phyloP scores from a whole-genome alignment of 2,888 invertebrate genomes.

The Erynnis tages region DNA sequence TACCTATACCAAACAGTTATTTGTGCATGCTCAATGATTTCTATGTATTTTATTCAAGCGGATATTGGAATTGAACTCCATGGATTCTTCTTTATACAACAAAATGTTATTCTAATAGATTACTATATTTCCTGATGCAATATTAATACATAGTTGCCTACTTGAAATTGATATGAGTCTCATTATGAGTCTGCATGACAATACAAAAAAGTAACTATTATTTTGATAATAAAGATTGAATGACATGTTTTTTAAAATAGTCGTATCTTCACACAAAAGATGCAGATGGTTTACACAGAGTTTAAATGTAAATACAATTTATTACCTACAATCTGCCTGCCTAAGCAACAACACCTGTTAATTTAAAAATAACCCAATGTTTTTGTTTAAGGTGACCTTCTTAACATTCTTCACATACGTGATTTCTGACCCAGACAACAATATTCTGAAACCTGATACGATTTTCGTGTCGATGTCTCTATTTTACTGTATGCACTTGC shows the following conservation, averaged over 20 bases:
- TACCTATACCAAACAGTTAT: conserved; percentile 1
- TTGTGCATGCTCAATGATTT: conserved; percentile 6
- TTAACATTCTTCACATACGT: conserved; percentile 92
- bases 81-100: neutral
- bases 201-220: too few species aligned
- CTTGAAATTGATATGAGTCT: too few species aligned
- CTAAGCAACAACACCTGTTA: conserved; percentile 1
- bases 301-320: neutral
- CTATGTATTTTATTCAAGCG: neutral
- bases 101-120: neutral
- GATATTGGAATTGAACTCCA: neutral
- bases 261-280: neutral
- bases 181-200: too few species aligned
- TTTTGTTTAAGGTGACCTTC: conserved; percentile 86
- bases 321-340: too few species aligned
- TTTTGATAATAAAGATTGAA: too few species aligned
- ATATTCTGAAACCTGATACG: conserved; percentile 89
- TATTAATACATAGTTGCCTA: too few species aligned
- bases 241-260: neutral
- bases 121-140: too few species aligned
- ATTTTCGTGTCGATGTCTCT: conserved; percentile 94
- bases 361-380: conserved; percentile 27
- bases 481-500: conserved; percentile 93
- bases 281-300: neutral
- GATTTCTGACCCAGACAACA: conserved; percentile 83